These are phyloP conservation scores for Polypedilum pembai DNA, from an alignment of 1,140 invertebrate genomes.

Conservation along the genomic window DNA sequence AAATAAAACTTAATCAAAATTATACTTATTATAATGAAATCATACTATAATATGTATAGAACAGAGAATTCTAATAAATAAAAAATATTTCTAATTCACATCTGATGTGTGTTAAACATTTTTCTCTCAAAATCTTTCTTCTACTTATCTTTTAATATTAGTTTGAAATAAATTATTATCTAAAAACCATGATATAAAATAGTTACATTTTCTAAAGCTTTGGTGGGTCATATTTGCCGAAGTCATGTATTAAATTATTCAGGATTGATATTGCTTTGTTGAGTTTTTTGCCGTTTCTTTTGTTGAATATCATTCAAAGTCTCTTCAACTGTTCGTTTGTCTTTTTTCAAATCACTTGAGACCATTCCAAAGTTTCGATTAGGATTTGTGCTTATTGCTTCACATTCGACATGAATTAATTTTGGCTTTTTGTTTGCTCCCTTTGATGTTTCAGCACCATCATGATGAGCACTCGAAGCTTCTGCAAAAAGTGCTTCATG, in stretches of 20 bases:
- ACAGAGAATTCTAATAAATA: neutral
- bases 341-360: neutral
- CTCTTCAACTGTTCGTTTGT: neutral
- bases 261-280: neutral
- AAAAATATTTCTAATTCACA: neutral
- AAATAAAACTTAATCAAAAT: neutral
- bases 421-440: neutral
- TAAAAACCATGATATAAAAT: neutral
- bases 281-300: neutral
- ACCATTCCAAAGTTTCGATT: neutral
- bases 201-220: neutral
- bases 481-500: neutral
- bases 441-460: neutral
- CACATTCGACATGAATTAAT: neutral
- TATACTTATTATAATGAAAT: neutral
- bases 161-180: constrained; percentile 14
- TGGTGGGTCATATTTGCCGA: neutral
- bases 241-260: neutral
- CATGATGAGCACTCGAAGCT: neutral
- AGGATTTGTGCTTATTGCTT: constrained; percentile 6
- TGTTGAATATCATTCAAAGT: constrained; percentile 4
- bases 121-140: too few relatives aligned
- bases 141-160: too few relatives aligned
- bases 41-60: neutral
- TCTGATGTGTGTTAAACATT: too few relatives aligned